These are phyloP conservation scores for Drosophila recens DNA, from an alignment of 2,888 invertebrate genomes.

Conservation along the genomic window DNA sequence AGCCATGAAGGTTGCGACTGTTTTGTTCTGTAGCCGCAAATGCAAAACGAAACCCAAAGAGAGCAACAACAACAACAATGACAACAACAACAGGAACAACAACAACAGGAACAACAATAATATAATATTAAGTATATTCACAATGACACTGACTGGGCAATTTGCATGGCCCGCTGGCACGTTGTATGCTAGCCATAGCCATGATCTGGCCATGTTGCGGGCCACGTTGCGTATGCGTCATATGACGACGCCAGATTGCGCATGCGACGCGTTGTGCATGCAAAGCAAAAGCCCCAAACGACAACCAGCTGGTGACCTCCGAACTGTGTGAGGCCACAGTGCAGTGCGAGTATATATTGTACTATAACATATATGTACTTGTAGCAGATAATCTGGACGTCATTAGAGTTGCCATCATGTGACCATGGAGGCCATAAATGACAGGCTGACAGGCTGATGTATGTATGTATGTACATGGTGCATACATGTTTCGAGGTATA, in stretches of 20 bases:
- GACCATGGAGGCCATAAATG: slow-evolving; percentile 9
- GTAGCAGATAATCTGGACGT: slow-evolving; percentile 14
- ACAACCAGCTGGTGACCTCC: slow-evolving; percentile 16
- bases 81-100: slow-evolving; percentile 4
- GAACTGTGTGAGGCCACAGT: background rate
- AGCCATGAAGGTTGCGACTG: slow-evolving; percentile 63
- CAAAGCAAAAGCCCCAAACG: background rate
- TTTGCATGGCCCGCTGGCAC: slow-evolving; percentile 55
- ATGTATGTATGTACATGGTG: too few relatives aligned
- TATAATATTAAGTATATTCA: slow-evolving; percentile 16
- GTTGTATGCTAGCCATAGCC: slow-evolving; percentile 14
- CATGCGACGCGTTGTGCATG: slow-evolving; percentile 56
- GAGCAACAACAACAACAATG: slow-evolving; percentile 24
- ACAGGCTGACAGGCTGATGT: background rate
- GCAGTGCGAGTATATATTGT: background rate
- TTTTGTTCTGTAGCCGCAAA: slow-evolving; percentile 32
- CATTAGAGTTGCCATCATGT: slow-evolving; percentile 14
- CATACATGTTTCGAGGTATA: background rate
- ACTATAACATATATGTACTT: background rate
- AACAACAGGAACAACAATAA: slow-evolving; percentile 23
- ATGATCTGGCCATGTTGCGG: slow-evolving; percentile 28
- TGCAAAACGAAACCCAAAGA: slow-evolving; percentile 38
- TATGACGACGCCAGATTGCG: slow-evolving; percentile 44
- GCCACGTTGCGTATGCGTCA: slow-evolving; percentile 60
- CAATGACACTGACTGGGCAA: slow-evolving; percentile 57